Evolutionary conservation across 2,113 vertebrate genomes (phyloP).

Genomic region (Pycnonotus jocosus): DNA sequence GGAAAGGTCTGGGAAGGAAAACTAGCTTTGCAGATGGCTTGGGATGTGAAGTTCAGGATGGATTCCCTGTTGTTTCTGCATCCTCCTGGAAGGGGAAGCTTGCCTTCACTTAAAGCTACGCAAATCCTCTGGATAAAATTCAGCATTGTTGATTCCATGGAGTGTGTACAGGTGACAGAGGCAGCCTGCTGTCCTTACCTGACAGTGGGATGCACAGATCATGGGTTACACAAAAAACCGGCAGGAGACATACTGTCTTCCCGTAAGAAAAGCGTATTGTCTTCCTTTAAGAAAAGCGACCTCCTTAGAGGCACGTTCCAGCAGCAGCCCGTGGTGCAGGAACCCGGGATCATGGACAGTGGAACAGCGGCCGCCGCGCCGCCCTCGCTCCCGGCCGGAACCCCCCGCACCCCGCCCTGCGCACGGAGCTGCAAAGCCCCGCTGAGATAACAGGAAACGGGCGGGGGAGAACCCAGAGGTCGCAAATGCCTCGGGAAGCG

Average conservation of each 20-base stretch:
- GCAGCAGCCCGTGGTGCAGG: accelerated
- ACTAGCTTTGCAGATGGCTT: background rate
- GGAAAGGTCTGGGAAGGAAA: background rate
- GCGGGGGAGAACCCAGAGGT: no score
- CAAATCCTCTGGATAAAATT: background rate
- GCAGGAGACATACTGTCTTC: background rate
- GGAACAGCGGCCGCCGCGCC: accelerated
- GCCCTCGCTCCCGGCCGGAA: background rate
- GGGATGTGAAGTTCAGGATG: background rate
- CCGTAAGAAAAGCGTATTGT: background rate
- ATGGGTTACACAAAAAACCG: background rate
- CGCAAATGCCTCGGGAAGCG: background rate
- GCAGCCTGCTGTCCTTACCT: background rate
- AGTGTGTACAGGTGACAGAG: accelerated
- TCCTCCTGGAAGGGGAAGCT: background rate
- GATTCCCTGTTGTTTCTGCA: background rate
- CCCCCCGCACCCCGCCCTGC: background rate
- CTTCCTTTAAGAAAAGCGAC: background rate
- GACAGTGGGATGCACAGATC: background rate
- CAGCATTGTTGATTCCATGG: background rate
- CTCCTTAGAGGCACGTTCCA: background rate
- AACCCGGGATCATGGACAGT: accelerated
- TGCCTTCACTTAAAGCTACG: background rate
- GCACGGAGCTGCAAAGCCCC: background rate
- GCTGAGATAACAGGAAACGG: background rate